phyloP scores from a whole-genome alignment of 2,888 invertebrate genomes.

The Isoperla grammatica region DNA sequence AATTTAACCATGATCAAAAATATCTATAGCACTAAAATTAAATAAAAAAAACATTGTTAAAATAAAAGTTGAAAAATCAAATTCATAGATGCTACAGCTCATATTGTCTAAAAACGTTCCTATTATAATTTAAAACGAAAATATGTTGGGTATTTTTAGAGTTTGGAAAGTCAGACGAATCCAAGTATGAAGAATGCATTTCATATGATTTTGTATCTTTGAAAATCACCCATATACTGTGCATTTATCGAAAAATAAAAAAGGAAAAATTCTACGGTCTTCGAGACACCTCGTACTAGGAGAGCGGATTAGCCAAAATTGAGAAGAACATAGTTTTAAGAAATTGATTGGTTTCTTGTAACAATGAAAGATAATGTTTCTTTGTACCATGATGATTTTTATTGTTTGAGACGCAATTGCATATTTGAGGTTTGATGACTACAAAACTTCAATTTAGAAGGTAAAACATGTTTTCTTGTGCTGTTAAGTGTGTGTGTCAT shows the following conservation, averaged over 20 bases:
- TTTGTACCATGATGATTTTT: slow-evolving; percentile 11
- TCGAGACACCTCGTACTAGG: background rate
- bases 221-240: slow-evolving; percentile 3
- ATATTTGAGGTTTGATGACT: slow-evolving; percentile 16
- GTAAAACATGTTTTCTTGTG: slow-evolving; percentile 17
- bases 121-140: slow-evolving; percentile 15
- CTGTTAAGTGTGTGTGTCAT: slow-evolving; percentile 19
- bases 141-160: slow-evolving; percentile 1
- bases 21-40: slow-evolving; percentile 6
- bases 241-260: slow-evolving; percentile 12
- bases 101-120: slow-evolving; percentile 16
- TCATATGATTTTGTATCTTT: slow-evolving; percentile 2
- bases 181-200: slow-evolving; percentile 16
- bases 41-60: background rate
- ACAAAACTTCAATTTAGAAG: slow-evolving; percentile 12
- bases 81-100: slow-evolving; percentile 5
- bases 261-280: background rate
- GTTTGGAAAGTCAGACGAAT: slow-evolving; percentile 7
- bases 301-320: background rate
- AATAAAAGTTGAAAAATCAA: slow-evolving; percentile 8
- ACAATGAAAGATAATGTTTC: slow-evolving; percentile 7
- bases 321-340: slow-evolving; percentile 1
- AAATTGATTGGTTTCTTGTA: slow-evolving; percentile 15
- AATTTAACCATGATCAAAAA: background rate
- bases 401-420: slow-evolving; percentile 15